phyloP scores from a whole-genome alignment of 2,797 vertebrate species.

The Phrynocephalus guinanensis region DNA sequence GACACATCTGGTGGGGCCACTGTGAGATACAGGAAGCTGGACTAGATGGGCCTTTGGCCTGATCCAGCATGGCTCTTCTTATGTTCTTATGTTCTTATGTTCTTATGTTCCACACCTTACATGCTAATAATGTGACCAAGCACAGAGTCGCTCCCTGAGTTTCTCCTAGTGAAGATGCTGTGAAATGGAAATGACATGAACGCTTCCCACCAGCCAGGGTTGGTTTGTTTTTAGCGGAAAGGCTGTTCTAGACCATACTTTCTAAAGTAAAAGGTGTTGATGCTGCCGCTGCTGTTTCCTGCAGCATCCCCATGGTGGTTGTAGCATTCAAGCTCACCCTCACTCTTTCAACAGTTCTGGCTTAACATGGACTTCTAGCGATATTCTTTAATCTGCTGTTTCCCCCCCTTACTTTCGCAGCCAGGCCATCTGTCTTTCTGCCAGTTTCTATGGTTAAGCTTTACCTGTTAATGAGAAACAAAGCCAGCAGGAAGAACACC shows the following conservation, averaged over 20 bases:
- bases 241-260: too few species aligned
- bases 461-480: slow-evolving; percentile 25
- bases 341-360: neutral
- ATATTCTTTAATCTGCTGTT: neutral
- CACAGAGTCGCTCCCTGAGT: neutral
- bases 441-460: neutral
- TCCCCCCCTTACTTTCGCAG: neutral
- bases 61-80: too few species aligned
- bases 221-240: neutral
- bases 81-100: too few species aligned
- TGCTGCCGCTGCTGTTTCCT: neutral
- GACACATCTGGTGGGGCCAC: too few species aligned
- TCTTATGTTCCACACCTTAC: too few species aligned
- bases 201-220: neutral
- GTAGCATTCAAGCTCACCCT: neutral
- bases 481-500: neutral
- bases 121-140: too few species aligned
- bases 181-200: too few species aligned
- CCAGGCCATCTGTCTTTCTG: neutral
- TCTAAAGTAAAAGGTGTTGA: neutral
- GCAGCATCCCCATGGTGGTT: neutral
- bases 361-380: neutral
- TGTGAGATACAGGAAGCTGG: too few species aligned
- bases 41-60: too few species aligned
- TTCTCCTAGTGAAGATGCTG: neutral